Evolutionary conservation across 53 echinoderm and acorn worm species (phyloP).

Genomic region (Hippasteria phrygiana): DNA sequence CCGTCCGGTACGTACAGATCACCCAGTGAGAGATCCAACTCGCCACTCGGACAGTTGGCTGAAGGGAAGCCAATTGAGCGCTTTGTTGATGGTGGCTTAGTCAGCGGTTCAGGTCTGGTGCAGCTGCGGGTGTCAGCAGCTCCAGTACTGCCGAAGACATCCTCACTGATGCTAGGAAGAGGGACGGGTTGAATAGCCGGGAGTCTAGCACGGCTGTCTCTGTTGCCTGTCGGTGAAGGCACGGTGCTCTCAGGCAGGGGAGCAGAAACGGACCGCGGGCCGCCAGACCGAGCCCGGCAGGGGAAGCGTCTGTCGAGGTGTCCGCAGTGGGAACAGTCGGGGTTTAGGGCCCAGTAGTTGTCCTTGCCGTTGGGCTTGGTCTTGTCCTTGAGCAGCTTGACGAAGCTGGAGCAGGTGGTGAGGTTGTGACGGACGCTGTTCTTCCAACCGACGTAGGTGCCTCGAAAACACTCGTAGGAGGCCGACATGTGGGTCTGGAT

Average conservation of each 20-base stretch:
- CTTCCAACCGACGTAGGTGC: constrained; percentile 74
- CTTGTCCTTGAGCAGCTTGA: constrained; percentile 63
- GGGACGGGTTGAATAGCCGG: neutral
- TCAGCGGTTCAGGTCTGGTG: neutral
- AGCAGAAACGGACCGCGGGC: neutral
- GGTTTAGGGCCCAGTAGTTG: constrained; percentile 88
- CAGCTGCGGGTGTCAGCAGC: neutral
- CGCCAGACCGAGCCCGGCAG: neutral
- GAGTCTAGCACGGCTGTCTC: neutral
- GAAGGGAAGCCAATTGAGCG: neutral
- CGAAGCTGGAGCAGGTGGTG: constrained; percentile 63
- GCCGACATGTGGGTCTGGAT: constrained; percentile 58
- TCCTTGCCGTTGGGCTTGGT: constrained; percentile 67
- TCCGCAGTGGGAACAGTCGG: constrained; percentile 56
- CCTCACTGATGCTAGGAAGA: neutral
- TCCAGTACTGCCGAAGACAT: neutral
- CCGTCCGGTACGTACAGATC: constrained; percentile 57
- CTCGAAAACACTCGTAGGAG: constrained; percentile 63
- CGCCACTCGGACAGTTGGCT: neutral
- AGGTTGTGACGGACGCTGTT: constrained; percentile 79
- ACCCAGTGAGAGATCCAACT: constrained; percentile 24
- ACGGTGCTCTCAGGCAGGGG: neutral
- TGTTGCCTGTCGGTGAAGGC: neutral
- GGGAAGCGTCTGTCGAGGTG: neutral
- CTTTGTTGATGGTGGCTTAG: neutral